Base-by-base conservation (phyloP, 2,888 invertebrate species). In the Myopa tessellatipennis region DNA sequence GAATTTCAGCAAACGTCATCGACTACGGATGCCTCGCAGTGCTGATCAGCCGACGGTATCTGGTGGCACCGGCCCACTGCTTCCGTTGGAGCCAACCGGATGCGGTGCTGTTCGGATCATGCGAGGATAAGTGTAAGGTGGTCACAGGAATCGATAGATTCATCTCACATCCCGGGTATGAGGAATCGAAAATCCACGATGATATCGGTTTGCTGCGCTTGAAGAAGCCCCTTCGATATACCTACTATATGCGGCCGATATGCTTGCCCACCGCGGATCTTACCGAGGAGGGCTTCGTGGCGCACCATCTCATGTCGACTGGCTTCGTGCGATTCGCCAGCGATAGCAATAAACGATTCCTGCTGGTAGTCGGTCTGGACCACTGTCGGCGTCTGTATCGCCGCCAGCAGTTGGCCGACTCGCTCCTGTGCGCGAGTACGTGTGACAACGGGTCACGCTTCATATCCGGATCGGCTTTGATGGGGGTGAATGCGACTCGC, bases 361-460 rank as follows among this genome's bases (percentile, higher is more conserved):
- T 55, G 36, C 70, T 55, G 7, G 36, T 70, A 3, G 52, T 70
- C 12, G 70, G 34, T 12, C 34, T 26, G 16, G 18, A 4, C 12
- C 26, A 55, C n/a, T 70, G 70, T 55, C 70, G 36, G 7, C 16
- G 34, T 26, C 36, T 52, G 26, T 69, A 12, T 4, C 1, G 18
- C n/a, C 26, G n/a, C 5, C 26, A 50, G 1, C 45, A 55, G 10
- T n/a, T 69, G 12, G 12, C 26, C 34, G 69, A 52, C 5, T 50
- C 26, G 7, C 5, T 69, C 5, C 14, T 70, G 7, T 70, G 70
- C 36, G 70, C 70, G 4, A 70, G 10, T 26, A 70, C 36, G 0
- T 70, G 70, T 16, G 70, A 70, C 36, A 70, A 70, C 34, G 70
- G 70, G 4, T 70, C 70, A 2, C 18, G n/a, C 4, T 70, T 36